Evolutionary conservation across 2,113 vertebrate species (phyloP).

Genomic region (cattle (Bos taurus)): ARS-UCD2.0 NC_037343.1:31959001-31959500

Average conservation of each 20-base stretch:
- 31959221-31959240: constrained; percentile 45
- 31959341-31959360: background rate
- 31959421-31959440: background rate
- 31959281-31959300: background rate
- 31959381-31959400: background rate
- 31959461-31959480: background rate
- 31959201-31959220: background rate
- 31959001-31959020: too few relatives aligned
- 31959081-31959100: too few relatives aligned
- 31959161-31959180: too few relatives aligned
- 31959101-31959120: too few relatives aligned
- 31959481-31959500: constrained; percentile 21
- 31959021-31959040: too few relatives aligned
- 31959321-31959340: background rate
- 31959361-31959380: background rate
- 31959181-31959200: too few relatives aligned
- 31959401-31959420: background rate
- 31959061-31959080: too few relatives aligned
- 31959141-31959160: too few relatives aligned
- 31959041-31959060: too few relatives aligned
- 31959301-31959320: background rate
- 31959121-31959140: too few relatives aligned
- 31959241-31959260: background rate
- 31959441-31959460: background rate
- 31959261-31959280: background rate